Percentiles rank a stretch among this genome's conserved stretches.
phyloP scores from a whole-genome alignment of 2,888 invertebrate species.

The Morpho helenor region DNA sequence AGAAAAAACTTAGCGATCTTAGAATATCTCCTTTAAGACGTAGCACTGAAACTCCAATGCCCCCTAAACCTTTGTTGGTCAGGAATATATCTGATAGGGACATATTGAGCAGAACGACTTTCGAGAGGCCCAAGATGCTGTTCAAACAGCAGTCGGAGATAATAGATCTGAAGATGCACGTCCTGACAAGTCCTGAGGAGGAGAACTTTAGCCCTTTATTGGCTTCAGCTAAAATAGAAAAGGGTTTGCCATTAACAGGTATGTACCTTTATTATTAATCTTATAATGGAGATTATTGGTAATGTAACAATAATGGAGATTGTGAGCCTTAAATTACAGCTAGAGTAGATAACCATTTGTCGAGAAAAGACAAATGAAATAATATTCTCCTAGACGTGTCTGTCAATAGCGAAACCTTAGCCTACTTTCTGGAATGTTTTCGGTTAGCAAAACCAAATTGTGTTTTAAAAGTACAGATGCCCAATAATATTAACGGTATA shows the following conservation, averaged over 20 bases:
- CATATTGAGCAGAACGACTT: conserved; percentile 45
- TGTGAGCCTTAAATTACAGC: too few relatives aligned
- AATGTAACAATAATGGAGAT: too few relatives aligned
- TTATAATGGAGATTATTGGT: neutral
- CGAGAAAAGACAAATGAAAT: too few relatives aligned
- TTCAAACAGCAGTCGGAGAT: conserved; percentile 70
- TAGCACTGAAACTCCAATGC: conserved; percentile 52
- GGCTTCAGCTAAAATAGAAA: conserved; percentile 50
- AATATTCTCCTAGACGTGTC: too few relatives aligned
- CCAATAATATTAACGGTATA: too few relatives aligned
- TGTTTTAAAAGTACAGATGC: too few relatives aligned
- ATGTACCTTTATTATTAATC: conserved; percentile 25
- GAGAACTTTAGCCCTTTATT: conserved; percentile 57
- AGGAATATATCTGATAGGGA: conserved; percentile 59
- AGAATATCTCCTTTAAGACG: conserved; percentile 63
- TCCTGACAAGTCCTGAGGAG: conserved; percentile 57
- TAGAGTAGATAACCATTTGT: too few relatives aligned
- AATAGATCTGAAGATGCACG: conserved; percentile 70
- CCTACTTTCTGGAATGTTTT: too few relatives aligned
- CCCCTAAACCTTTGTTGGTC: conserved; percentile 48
- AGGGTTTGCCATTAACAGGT: conserved; percentile 74
- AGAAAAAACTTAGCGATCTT: conserved; percentile 59
- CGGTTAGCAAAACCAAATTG: too few relatives aligned
- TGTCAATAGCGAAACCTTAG: too few relatives aligned
- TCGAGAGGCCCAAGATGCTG: conserved; percentile 61